Conservation (phyloP, 2,888 invertebrate species). For the Artemia sp. region DNA sequence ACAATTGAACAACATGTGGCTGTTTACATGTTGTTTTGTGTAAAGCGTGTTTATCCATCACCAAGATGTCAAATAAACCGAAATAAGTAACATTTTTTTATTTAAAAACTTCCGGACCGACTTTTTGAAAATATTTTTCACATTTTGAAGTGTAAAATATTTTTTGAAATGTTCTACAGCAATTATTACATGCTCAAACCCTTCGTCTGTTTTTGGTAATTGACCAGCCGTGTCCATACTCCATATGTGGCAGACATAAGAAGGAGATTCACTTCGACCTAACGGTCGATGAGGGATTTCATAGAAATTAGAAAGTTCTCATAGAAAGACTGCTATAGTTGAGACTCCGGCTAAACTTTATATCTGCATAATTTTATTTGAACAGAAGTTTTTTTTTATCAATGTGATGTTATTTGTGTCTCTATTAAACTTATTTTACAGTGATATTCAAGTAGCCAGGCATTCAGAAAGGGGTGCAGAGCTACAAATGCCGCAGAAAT, state of each 20-base stretch:
- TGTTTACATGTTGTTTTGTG: neutral
- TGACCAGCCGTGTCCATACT: constrained; percentile 1
- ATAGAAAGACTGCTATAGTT: too few relatives aligned
- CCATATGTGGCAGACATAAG: constrained; percentile 11
- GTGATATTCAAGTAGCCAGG: too few relatives aligned
- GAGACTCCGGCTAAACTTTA: too few relatives aligned
- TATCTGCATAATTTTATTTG: too few relatives aligned
- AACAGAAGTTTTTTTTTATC: too few relatives aligned
- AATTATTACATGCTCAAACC: neutral
- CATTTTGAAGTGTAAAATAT: neutral
- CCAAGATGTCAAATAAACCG: neutral
- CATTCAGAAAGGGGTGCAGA: too few relatives aligned
- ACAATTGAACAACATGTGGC: too few relatives aligned
- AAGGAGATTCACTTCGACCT: neutral
- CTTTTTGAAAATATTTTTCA: neutral
- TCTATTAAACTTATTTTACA: too few relatives aligned
- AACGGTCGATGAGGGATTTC: neutral
- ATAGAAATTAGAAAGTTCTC: too few relatives aligned
- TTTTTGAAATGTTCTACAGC: constrained; percentile 9
- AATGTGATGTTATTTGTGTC: too few relatives aligned
- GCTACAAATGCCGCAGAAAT: too few relatives aligned
- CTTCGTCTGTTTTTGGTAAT: neutral
- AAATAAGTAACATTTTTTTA: neutral
- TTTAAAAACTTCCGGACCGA: neutral
- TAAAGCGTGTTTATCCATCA: neutral